Evolutionary conservation across 1,140 invertebrate genomes (phyloP).

Genomic region (Drosophila rufa): DNA sequence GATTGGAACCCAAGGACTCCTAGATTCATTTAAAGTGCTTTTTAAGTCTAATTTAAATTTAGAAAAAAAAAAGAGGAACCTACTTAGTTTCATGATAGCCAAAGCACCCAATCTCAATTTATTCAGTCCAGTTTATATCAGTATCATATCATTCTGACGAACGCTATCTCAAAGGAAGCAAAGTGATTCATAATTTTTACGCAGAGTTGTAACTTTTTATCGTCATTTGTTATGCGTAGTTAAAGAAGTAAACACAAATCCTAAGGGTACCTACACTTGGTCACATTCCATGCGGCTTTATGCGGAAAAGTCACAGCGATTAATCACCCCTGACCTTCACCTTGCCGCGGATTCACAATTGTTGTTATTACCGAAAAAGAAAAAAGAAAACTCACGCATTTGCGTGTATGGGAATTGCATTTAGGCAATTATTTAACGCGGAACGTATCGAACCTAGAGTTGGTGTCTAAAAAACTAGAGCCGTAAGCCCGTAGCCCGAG

Average conservation of each 20-base stretch:
- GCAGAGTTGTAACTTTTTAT: background rate
- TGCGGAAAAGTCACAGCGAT: constrained; percentile 16
- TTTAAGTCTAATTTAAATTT: background rate
- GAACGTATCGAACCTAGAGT: constrained; percentile 44
- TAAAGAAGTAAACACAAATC: background rate
- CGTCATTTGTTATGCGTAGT: constrained; percentile 6
- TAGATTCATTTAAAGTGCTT: no score
- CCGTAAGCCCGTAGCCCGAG: constrained; percentile 3
- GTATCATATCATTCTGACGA: background rate
- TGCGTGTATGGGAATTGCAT: constrained; percentile 43
- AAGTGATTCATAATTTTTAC: background rate
- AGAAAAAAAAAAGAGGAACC: no score
- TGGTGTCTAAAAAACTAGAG: constrained; percentile 6
- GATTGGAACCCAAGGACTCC: background rate
- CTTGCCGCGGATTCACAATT: constrained; percentile 34
- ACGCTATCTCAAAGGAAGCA: background rate
- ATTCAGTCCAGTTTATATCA: background rate
- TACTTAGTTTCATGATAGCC: background rate
- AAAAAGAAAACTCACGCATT: constrained; percentile 38
- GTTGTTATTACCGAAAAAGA: constrained; percentile 31
- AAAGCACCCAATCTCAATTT: background rate
- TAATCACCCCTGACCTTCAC: constrained; percentile 51
- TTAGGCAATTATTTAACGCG: constrained; percentile 42
- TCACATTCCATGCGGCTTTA: background rate
- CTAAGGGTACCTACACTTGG: background rate